Percentiles rank a stretch among this genome's conserved stretches.
Evolutionary conservation across 2,113 vertebrate genomes (phyloP).

Genomic region (Cryptomyrus ogoouensis): DNA sequence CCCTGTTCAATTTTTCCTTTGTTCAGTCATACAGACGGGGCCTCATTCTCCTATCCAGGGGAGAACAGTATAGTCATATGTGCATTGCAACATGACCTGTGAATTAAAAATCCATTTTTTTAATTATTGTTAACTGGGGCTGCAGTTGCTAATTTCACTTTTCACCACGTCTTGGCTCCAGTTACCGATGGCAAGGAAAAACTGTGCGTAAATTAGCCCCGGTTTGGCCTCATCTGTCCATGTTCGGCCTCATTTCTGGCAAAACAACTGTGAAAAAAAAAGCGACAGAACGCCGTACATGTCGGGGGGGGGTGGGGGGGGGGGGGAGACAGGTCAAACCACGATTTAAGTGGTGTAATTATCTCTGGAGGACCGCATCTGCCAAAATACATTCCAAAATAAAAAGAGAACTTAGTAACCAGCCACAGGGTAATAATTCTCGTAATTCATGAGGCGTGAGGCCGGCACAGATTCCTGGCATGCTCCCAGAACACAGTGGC

Average conservation of each 20-base stretch:
- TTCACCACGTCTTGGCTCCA: neutral
- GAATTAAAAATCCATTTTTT: neutral
- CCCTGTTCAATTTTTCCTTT: neutral
- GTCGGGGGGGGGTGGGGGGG: neutral
- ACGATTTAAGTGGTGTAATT: neutral
- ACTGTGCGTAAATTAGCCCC: neutral
- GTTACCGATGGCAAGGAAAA: neutral
- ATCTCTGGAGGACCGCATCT: constrained; percentile 1
- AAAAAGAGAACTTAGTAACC: neutral
- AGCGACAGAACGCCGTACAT: neutral
- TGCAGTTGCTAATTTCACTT: neutral
- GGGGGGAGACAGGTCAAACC: neutral
- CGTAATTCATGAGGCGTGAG: constrained; percentile 5
- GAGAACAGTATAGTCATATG: neutral
- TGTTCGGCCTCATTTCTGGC: neutral
- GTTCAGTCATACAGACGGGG: neutral
- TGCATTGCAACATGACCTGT: neutral
- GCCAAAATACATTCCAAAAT: constrained; percentile 5
- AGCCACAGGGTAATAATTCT: constrained; percentile 8
- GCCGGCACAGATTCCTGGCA: neutral
- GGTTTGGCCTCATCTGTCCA: neutral
- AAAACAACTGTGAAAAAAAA: neutral
- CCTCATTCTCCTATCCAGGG: neutral
- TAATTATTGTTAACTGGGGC: neutral
- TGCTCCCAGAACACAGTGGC: neutral